Evolutionary conservation across 1,140 invertebrate species (phyloP).

Genomic region (Hormaphis cornu): DNA sequence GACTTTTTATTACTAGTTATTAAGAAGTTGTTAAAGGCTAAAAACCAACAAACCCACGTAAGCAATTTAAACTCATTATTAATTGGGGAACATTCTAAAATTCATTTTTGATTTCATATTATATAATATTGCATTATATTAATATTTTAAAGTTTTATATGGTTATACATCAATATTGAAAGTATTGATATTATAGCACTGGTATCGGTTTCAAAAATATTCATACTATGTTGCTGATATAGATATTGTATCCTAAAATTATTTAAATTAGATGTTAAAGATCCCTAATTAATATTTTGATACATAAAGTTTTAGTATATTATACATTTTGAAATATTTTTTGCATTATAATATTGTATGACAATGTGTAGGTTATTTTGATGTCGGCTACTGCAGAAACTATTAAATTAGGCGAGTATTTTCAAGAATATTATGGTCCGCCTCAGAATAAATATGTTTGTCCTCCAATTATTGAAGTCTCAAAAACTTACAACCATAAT

Average conservation of each 20-base stretch:
- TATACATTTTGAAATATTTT: not conserved
- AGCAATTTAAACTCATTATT: conserved; percentile 35
- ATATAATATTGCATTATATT: too few species aligned
- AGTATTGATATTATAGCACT: too few species aligned
- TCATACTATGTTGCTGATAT: too few species aligned
- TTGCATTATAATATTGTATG: not conserved
- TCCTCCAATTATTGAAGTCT: conserved; percentile 51
- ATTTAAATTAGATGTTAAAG: too few species aligned
- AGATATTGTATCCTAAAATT: too few species aligned
- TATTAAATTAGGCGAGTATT: conserved; percentile 63
- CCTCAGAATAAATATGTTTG: conserved; percentile 43
- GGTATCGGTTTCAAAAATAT: too few species aligned
- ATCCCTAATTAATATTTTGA: too few species aligned
- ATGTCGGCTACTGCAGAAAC: conserved; percentile 83
- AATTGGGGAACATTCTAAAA: not conserved
- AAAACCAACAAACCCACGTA: conserved; percentile 59
- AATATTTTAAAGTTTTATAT: too few species aligned
- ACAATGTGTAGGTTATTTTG: conserved; percentile 53
- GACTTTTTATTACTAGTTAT: conserved; percentile 84
- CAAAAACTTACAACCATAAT: conserved; percentile 46
- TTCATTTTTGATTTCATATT: too few species aligned
- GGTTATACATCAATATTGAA: too few species aligned
- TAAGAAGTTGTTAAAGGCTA: conserved; percentile 64
- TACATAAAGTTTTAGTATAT: too few species aligned
- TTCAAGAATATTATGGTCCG: conserved; percentile 46